These are phyloP conservation scores for Gavia stellata DNA, from an alignment of 2,113 vertebrate genomes.

Conservation along the genomic window DNA sequence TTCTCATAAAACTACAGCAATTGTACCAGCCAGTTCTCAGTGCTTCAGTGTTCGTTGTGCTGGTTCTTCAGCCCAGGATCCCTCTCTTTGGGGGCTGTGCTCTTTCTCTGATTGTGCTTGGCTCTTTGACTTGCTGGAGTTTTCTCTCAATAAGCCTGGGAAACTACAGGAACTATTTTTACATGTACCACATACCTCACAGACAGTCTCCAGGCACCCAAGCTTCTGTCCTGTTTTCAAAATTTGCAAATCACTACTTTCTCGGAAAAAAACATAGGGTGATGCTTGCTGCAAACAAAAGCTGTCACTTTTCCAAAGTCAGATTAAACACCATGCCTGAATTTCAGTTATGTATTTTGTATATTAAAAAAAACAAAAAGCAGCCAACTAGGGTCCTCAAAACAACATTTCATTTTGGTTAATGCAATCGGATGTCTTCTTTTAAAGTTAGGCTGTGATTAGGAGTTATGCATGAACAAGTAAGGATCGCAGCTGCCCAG, in stretches of 20 bases:
- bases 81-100: not conserved
- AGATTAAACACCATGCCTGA: not conserved
- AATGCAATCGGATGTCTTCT: not conserved
- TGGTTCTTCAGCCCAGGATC: not conserved
- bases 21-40: not conserved
- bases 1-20: not conserved
- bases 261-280: not conserved
- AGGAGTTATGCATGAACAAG: not conserved
- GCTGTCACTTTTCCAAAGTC: not conserved
- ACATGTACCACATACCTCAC: not conserved
- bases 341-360: not conserved
- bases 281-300: not conserved
- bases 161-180: not conserved
- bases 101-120: not conserved
- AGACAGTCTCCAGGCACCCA: not conserved
- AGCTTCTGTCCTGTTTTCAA: not conserved
- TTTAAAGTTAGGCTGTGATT: not conserved
- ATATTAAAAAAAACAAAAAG: not conserved
- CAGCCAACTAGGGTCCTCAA: not conserved
- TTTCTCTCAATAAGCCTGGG: not conserved
- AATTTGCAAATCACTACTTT: not conserved
- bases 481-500: not conserved
- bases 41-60: not conserved
- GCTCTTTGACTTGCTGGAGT: not conserved
- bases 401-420: not conserved